A percentile compares a stretch with the other conserved stretches of the same genome.
phyloP scores from a whole-genome alignment of 2,797 vertebrate genomes.

The Acanthurus lineatus region DNA sequence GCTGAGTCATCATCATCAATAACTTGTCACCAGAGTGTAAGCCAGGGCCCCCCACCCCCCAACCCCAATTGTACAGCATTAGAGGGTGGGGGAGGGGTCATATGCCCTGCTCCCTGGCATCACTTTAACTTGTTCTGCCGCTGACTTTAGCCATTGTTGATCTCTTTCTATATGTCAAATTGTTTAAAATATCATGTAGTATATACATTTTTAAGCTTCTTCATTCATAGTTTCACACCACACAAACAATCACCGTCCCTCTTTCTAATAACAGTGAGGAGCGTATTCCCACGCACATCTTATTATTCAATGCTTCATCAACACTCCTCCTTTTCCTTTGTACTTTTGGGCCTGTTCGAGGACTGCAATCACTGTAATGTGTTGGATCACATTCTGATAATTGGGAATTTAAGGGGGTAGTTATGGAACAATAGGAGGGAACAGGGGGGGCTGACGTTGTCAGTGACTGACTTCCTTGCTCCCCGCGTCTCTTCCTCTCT shows the following conservation, averaged over 20 bases:
- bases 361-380: constrained; percentile 62
- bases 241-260: constrained; percentile 15
- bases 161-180: not conserved
- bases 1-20: no score
- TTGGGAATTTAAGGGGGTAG: constrained; percentile 53
- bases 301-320: constrained; percentile 55
- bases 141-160: not conserved
- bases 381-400: constrained; percentile 70
- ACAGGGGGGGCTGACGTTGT: constrained; percentile 28
- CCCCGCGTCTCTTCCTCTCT: constrained; percentile 28
- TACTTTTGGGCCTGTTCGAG: constrained; percentile 32
- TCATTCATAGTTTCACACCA: constrained; percentile 42
- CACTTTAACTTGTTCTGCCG: no score
- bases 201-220: constrained; percentile 20
- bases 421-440: constrained; percentile 53
- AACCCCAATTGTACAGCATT: no score
- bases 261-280: constrained; percentile 32
- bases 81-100: no score
- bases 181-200: not conserved
- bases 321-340: constrained; percentile 32
- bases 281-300: constrained; percentile 41
- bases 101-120: no score
- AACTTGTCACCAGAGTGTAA: no score
- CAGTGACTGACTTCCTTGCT: constrained; percentile 31
- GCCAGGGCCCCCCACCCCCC: no score